Percentiles rank a stretch among this genome's conserved stretches.
phyloP scores from a whole-genome alignment of 2,113 vertebrate genomes.

The Ahaetulla prasina region DNA sequence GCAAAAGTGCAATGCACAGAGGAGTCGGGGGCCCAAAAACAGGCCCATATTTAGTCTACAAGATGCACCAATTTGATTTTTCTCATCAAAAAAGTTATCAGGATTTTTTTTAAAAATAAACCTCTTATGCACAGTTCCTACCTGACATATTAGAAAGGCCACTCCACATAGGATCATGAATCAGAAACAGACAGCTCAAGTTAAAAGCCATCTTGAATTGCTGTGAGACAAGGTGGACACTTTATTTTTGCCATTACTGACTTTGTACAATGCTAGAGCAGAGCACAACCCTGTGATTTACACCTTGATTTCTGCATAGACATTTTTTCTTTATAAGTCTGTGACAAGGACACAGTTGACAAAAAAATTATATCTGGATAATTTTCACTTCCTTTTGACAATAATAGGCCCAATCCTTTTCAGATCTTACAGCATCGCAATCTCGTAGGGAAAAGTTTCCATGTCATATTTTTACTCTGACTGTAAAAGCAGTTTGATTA shows the following conservation, averaged over 20 bases:
- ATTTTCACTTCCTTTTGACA: neutral
- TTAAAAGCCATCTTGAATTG: neutral
- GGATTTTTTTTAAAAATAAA: neutral
- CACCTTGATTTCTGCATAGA: slow-evolving; percentile 15
- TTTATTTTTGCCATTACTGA: neutral
- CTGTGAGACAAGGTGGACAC: neutral
- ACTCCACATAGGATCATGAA: neutral
- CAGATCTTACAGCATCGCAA: neutral
- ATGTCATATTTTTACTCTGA: neutral
- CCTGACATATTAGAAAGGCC: neutral
- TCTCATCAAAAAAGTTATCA: neutral
- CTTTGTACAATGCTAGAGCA: neutral
- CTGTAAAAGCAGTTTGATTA: slow-evolving; percentile 15
- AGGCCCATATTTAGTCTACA: too few species aligned
- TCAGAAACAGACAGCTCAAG: neutral
- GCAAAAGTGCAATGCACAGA: too few species aligned
- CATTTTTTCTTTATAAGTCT: neutral
- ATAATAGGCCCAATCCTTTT: neutral
- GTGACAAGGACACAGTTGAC: neutral
- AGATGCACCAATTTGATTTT: too few species aligned
- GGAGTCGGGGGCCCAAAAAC: too few species aligned
- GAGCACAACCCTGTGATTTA: neutral
- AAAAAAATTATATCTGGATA: neutral
- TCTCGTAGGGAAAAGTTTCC: fast-evolving
- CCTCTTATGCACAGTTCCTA: neutral